A percentile compares a stretch with the other conserved stretches of the same genome.
Conservation (phyloP, 2,113 vertebrate genomes). For the Ochotona princeps region DNA sequence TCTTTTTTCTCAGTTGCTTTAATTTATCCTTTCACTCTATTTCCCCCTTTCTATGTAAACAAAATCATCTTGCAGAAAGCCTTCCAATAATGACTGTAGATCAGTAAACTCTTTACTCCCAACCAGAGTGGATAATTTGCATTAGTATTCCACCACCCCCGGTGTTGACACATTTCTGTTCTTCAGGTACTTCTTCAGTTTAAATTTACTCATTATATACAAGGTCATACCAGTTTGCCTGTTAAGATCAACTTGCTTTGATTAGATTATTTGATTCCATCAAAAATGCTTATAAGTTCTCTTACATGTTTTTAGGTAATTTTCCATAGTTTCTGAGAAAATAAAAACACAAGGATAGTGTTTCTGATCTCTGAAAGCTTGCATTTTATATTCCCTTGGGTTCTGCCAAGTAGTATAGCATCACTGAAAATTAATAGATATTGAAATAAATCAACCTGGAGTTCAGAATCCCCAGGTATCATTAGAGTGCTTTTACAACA, state of each 20-base stretch:
- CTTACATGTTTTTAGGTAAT: background rate
- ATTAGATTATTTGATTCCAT: background rate
- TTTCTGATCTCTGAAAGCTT: background rate
- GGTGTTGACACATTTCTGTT: background rate
- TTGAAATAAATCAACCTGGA: background rate
- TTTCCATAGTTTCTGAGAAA: background rate
- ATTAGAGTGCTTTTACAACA: background rate
- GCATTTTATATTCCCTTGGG: background rate
- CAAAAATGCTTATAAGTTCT: too few species aligned
- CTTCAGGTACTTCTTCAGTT: background rate
- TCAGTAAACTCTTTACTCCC: background rate
- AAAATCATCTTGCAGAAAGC: background rate
- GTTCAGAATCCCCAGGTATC: background rate
- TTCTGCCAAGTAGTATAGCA: background rate
- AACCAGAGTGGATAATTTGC: background rate
- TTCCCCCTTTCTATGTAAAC: background rate
- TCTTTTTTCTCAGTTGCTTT: background rate
- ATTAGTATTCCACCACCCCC: too few species aligned
- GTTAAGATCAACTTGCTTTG: background rate
- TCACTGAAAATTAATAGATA: background rate
- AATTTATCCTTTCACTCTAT: too few species aligned
- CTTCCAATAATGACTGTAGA: background rate
- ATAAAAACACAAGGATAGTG: rapidly evolving
- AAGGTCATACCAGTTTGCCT: background rate
- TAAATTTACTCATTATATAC: background rate